Base-by-base conservation (phyloP, 2,797 vertebrate species). In the Sphenopsis melanotis region DNA sequence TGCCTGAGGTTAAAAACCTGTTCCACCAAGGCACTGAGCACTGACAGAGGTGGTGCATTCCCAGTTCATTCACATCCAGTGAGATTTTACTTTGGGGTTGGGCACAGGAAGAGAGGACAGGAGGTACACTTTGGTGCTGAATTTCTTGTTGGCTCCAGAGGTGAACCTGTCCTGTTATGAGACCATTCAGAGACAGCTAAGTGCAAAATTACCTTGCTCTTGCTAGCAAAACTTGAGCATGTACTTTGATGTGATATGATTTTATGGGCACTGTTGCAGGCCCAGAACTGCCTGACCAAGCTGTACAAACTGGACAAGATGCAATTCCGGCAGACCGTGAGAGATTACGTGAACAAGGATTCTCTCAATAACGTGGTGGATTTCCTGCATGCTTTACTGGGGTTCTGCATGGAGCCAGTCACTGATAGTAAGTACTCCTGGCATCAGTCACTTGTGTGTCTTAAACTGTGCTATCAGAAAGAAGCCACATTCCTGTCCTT, bases 321-420 rank as follows among this genome's bases (percentile, higher is more conserved):
- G 93, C 99, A 99, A 94, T 99, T 99, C 96, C 99, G 99, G 12
- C 99, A 99, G 97, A 99, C 99, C n/a, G 99, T 99, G 98, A 98
- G 99, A 95, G 99, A 99, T 94, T 99, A 99, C 63, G 99, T 99
- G 96, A 99, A 99, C 98, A 99, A 99, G 97, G 99, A 99, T 97
- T 99, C 99, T 50, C 99, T 99, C 94, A 99, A 99, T 98, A 99
- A 99, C 39, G 99, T 99, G 86, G 99, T 99, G 97, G 99, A 99
- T 98, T 99, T 99, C 98, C 98, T 99, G 85, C 99, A 99, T 94
- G 99, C 99, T 77, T 98, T 99, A 88, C 98, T 99, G 97, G 99
- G 99, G 97, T 99, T 99, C 98, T 99, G 99, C 96, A 99, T 99
- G 99, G 99, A 99, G 97, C 99, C 99, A 19, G 98, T 99, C 94